Base-by-base conservation (phyloP, 2,113 vertebrate genomes). In the Choloepus hoffmanni region DNA sequence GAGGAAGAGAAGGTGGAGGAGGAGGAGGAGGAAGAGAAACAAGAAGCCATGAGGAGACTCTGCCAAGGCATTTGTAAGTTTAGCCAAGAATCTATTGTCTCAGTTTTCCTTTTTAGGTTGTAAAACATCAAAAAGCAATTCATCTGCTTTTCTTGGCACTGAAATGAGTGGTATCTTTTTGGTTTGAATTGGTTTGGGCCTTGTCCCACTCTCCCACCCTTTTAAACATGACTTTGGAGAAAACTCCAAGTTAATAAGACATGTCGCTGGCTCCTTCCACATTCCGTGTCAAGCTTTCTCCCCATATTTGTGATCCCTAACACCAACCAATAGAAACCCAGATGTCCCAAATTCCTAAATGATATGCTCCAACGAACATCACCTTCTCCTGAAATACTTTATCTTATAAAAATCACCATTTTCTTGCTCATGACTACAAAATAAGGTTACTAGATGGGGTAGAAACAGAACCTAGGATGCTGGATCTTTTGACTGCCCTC, bases 141-240 rank as follows among this genome's bases (percentile, higher is more conserved):
- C 48, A 8, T 65, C 21, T 95, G 73, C 89, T 90, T 87, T 95
- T 92, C 68, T 91, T 96, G 92, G 95, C 84, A 62, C 33, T 13
- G 6, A 76, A 96, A 55, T n/a, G 28, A 81, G 15, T 65, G 53
- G 11, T 89, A 40, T 92, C 65, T 93, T 86, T 92, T 40, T 36
- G 77, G 72, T 92, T 40, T 95, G 68, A 26, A 90, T 92, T 73
- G 48, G 30, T 86, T 95, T 90, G 90, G 14, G 74, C 55, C 55
- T 94, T 63, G 43, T 92, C 48, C 19, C 30, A 16, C 26, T 14
- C 11, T 36, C 36, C 2, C 87, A 33, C 13, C 67, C 81, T 45
- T 77, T 88, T 74, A 90, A 93, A 72, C 55, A 85, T 16, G 65
- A 73, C 79, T 83, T 89, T 50, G 86, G 83, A 63, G 83, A 92